Conservation (phyloP, 2,113 vertebrate genomes). For the Podiceps cristatus region DNA sequence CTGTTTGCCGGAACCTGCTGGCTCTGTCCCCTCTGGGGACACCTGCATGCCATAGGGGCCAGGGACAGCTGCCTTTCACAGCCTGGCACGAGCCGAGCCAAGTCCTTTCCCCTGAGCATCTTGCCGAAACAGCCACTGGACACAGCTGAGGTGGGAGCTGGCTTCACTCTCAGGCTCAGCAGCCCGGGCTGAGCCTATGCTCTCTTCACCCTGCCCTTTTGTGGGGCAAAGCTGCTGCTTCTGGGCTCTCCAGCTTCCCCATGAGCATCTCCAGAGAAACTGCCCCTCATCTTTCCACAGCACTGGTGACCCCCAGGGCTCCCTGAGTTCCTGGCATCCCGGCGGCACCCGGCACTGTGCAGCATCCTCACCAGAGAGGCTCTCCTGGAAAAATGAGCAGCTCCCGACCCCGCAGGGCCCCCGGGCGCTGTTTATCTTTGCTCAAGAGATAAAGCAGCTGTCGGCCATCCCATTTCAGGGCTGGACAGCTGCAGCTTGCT, state of each 20-base stretch:
- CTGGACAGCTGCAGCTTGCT: not conserved
- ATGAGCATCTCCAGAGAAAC: not conserved
- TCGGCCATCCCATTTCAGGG: not conserved
- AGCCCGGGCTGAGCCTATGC: not conserved
- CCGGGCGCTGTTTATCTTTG: constrained; percentile 44
- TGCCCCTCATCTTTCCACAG: not conserved
- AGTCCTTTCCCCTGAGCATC: rapidly evolving
- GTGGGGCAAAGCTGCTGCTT: not conserved
- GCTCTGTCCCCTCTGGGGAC: rapidly evolving
- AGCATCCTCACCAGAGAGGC: not conserved
- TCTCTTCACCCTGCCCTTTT: rapidly evolving
- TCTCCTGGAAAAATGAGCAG: not conserved
- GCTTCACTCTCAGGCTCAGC: not conserved
- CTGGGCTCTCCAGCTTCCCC: not conserved
- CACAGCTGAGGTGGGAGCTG: not conserved
- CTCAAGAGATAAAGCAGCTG: constrained; percentile 34
- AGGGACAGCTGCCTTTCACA: not conserved
- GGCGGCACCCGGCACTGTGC: rapidly evolving
- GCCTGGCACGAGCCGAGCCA: not conserved
- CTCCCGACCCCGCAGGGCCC: not conserved
- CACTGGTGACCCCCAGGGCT: rapidly evolving
- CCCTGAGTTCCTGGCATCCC: not conserved
- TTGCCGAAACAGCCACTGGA: not conserved
- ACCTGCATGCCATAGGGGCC: not conserved
- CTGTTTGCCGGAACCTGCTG: not conserved